Base-by-base conservation (phyloP, 2,797 vertebrate species). In the Intellagama lesueurii region DNA sequence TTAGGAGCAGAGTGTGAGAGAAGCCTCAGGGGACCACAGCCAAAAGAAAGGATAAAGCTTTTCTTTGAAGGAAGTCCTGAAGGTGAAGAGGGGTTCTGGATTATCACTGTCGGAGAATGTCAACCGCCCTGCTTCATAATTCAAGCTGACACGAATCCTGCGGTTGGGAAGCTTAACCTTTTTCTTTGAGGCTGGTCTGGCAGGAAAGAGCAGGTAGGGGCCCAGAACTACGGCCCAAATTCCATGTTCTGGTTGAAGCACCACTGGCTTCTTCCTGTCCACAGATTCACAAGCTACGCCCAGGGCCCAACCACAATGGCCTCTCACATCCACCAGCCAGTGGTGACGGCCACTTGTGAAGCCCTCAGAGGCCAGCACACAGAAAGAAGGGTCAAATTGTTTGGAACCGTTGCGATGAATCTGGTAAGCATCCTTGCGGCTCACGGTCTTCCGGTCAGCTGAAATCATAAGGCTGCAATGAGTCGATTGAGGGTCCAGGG, bases 361-460 rank as follows among this genome's bases (percentile, higher is more conserved):
- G 40, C 96, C 94, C 1, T 97, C 96, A 0, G 95, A 94, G 86
- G 97, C 97, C 86, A 97, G 96, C 75, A 98, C 96, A 2, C 96
- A 97, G 92, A 97, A 97, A 94, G 97, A 97, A 66, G 93, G 96
- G 24, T 97, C 96, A 93, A 97, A 98, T 75, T 97, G 96, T 88
- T 96, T 88, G 0, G 89, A 84, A 40, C 91, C 77, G 30, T 92
- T 88, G 88, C 64, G 68, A 26, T 32, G 84, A 56, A 64, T 32
- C 44, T 49, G 68, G 66, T 84, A 83, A 60, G 35, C 86, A 30
- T 88, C 86, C 32, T 87, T 88, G 83, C 87, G 76, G 26, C 90
- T 81, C 35, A 89, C 91, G 8, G 88, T 69, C 30, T 81, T 91
- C 77, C 81, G 66, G 81, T 93, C 90, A 44, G 91, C 86, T 16